These are phyloP conservation scores for Danio albolineatus DNA, from an alignment of 2,797 vertebrate genomes.

Conservation along the genomic window DNA sequence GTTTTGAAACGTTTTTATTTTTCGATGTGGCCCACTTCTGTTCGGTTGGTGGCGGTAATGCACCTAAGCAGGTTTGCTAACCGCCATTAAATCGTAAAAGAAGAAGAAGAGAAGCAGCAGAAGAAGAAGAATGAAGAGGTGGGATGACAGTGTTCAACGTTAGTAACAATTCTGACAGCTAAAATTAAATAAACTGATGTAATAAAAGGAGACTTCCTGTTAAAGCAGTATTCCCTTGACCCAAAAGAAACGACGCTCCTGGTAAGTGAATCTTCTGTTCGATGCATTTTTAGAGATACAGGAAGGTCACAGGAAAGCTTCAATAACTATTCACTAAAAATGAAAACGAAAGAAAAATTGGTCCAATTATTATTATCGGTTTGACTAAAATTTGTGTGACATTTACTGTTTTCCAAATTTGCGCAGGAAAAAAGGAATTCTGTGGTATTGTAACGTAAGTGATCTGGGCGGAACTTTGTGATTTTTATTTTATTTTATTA, in stretches of 20 bases:
- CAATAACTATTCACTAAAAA: slow-evolving; percentile 2
- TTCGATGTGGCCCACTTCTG: no score
- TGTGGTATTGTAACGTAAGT: not conserved
- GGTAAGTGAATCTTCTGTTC: slow-evolving; percentile 4
- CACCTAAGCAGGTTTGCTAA: not conserved
- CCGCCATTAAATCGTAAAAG: not conserved
- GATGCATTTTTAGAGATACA: not conserved
- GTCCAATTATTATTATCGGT: not conserved
- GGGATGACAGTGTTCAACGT: not conserved
- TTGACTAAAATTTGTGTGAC: not conserved
- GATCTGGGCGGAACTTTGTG: not conserved
- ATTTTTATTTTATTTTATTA: no score
- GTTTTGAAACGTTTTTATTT: no score
- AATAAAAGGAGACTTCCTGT: not conserved
- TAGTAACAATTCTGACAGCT: not conserved
- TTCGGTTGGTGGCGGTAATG: not conserved
- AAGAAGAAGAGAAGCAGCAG: not conserved
- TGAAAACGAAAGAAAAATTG: not conserved
- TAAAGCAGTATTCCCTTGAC: not conserved
- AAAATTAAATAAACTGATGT: not conserved
- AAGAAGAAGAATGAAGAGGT: no score
- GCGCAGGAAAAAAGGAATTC: no score
- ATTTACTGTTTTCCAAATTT: no score
- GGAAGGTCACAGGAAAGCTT: slow-evolving; percentile 36
- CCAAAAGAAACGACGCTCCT: not conserved